Percentiles rank a stretch among this genome's conserved stretches.
phyloP scores from a whole-genome alignment of 2,888 invertebrate species.

The Hydraecia micacea region DNA sequence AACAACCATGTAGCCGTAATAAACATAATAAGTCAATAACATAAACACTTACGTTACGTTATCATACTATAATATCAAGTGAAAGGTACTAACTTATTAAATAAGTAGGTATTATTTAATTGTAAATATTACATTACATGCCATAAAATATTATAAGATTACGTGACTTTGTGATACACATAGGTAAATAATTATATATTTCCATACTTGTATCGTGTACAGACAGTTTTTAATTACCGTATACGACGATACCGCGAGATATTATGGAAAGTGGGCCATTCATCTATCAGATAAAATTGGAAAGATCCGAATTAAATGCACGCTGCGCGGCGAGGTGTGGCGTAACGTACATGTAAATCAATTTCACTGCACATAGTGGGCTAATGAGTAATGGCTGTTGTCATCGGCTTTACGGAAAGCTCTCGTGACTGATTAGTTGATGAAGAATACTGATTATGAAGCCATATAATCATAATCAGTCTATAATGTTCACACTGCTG shows the following conservation, averaged over 20 bases:
- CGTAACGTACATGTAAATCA: conserved; percentile 45
- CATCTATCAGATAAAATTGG: conserved; percentile 58
- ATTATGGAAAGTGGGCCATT: conserved; percentile 56
- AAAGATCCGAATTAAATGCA: conserved; percentile 56
- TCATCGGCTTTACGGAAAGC: conserved; percentile 29
- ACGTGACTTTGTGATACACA: conserved; percentile 48
- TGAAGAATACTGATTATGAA: neutral
- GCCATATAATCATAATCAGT: neutral
- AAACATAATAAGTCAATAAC: conserved; percentile 55
- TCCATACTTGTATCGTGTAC: conserved; percentile 31
- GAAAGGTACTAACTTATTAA: conserved; percentile 61
- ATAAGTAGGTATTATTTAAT: conserved; percentile 41
- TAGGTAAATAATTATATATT: conserved; percentile 57
- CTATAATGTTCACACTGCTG: neutral
- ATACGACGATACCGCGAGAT: conserved; percentile 45
- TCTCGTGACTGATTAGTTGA: conserved; percentile 15
- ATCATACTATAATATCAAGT: conserved; percentile 53
- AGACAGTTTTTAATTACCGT: conserved; percentile 52
- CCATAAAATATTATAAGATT: conserved; percentile 57
- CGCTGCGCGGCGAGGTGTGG: conserved; percentile 36
- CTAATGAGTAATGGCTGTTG: conserved; percentile 6
- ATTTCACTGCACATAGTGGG: conserved; percentile 18
- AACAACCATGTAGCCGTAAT: conserved; percentile 30
- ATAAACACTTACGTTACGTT: conserved; percentile 49
- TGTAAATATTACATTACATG: conserved; percentile 52